Evolutionary conservation across 2,113 vertebrate species (phyloP).

Genomic region (Apaloderma vittatum): DNA sequence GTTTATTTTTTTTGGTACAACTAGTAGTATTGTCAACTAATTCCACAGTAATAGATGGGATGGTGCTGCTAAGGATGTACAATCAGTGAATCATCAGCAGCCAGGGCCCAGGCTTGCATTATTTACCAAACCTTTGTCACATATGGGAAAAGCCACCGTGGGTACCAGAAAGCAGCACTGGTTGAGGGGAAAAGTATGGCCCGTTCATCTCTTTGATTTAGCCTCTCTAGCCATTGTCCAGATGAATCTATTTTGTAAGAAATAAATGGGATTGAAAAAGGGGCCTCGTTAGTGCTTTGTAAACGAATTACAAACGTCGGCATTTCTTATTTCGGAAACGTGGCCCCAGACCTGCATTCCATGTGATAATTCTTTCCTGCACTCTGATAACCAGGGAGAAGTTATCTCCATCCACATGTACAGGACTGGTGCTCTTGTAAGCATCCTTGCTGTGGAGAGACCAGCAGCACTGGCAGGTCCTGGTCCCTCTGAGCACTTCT

Average conservation of each 20-base stretch:
- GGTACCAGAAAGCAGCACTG: constrained; percentile 75
- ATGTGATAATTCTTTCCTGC: neutral
- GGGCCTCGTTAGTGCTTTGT: neutral
- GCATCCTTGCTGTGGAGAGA: neutral
- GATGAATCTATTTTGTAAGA: constrained; percentile 60
- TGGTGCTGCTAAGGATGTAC: constrained; percentile 80
- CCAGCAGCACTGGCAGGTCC: neutral
- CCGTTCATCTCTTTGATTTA: constrained; percentile 79
- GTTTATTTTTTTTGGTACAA: constrained; percentile 74
- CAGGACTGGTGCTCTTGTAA: neutral
- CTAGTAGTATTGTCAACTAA: constrained; percentile 72
- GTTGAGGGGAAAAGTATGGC: constrained; percentile 47
- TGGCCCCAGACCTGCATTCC: neutral
- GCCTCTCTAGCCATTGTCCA: constrained; percentile 80
- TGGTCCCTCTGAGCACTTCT: rapidly evolving
- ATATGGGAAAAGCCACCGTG: constrained; percentile 76
- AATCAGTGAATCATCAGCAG: constrained; percentile 81
- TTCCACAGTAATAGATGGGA: constrained; percentile 75
- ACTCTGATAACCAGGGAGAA: neutral
- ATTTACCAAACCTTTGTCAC: constrained; percentile 83
- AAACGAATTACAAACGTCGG: neutral
- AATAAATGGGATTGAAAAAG: neutral
- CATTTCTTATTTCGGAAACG: neutral
- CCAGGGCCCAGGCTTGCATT: constrained; percentile 76
- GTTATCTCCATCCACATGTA: neutral